Conservation (phyloP, 2,113 vertebrate genomes). For the Rhizomys pruinosus region DNA sequence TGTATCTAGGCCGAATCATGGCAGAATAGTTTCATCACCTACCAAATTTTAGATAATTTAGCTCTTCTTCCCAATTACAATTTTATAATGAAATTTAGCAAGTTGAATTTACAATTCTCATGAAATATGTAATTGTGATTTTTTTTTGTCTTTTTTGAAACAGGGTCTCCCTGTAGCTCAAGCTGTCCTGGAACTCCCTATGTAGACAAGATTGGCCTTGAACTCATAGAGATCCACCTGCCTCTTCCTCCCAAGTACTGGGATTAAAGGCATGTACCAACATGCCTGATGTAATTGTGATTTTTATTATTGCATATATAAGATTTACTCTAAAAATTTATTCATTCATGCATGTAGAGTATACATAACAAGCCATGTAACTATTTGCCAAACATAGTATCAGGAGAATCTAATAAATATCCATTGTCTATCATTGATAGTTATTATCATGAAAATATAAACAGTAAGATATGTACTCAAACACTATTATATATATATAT, state of each 20-base stretch:
- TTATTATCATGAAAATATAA: not conserved
- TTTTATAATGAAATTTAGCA: not conserved
- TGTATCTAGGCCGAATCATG: not conserved
- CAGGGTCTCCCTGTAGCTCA: too few species aligned
- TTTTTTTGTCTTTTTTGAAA: too few species aligned
- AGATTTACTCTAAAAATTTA: not conserved
- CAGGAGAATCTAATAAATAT: not conserved
- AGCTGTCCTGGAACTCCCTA: too few species aligned
- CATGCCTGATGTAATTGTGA: not conserved
- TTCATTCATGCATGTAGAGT: not conserved
- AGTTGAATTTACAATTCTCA: not conserved
- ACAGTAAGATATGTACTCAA: too few species aligned
- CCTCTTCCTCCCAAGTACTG: too few species aligned
- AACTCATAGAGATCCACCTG: too few species aligned
- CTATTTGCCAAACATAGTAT: not conserved
- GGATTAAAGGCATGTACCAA: too few species aligned
- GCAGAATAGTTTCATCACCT: not conserved
- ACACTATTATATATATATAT: too few species aligned
- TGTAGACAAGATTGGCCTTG: too few species aligned
- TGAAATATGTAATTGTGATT: not conserved
- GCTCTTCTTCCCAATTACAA: not conserved
- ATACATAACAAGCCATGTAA: not conserved
- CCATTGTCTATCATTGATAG: fast-evolving
- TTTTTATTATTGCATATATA: not conserved
- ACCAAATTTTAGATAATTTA: not conserved